These are phyloP conservation scores for Mactromeris polynyma DNA, from an alignment of 2,888 invertebrate genomes.

Conservation along the genomic window DNA sequence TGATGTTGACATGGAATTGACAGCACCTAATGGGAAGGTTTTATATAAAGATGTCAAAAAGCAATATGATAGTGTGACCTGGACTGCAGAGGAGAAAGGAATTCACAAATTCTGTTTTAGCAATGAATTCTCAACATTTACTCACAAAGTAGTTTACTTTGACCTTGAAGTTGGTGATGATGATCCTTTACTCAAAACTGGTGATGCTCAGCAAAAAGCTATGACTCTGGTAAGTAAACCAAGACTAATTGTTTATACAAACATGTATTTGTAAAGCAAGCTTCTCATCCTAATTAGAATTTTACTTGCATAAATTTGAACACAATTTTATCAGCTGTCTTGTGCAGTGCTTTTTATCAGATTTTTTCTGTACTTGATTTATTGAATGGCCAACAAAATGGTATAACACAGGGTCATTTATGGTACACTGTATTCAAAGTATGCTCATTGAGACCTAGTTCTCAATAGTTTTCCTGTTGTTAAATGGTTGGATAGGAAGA, in stretches of 20 bases:
- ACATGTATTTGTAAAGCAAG: no score
- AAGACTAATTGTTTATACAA: no score
- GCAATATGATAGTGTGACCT: conserved; percentile 97
- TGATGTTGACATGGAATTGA: conserved; percentile 97
- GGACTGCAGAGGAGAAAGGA: conserved; percentile 84
- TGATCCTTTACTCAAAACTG: conserved; percentile 91
- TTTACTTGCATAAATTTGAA: not conserved
- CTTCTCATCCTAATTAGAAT: no score
- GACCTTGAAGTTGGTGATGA: conserved; percentile 97
- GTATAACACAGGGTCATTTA: no score
- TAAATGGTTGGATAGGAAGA: no score
- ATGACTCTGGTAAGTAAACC: conserved; percentile 92
- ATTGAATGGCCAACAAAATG: not conserved
- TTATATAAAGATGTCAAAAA: conserved; percentile 97
- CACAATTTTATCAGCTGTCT: not conserved
- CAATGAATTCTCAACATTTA: conserved; percentile 99
- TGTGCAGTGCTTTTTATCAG: not conserved
- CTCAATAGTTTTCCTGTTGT: no score
- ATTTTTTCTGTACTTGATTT: not conserved
- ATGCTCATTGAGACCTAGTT: no score
- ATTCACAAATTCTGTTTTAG: conserved; percentile 92
- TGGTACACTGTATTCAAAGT: no score
- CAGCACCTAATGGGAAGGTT: conserved; percentile 94
- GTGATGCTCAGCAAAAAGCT: conserved; percentile 90
- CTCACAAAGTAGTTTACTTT: conserved; percentile 99